These are phyloP conservation scores for Nesogale talazaci DNA, from an alignment of 2,113 vertebrate genomes.

Conservation along the genomic window DNA sequence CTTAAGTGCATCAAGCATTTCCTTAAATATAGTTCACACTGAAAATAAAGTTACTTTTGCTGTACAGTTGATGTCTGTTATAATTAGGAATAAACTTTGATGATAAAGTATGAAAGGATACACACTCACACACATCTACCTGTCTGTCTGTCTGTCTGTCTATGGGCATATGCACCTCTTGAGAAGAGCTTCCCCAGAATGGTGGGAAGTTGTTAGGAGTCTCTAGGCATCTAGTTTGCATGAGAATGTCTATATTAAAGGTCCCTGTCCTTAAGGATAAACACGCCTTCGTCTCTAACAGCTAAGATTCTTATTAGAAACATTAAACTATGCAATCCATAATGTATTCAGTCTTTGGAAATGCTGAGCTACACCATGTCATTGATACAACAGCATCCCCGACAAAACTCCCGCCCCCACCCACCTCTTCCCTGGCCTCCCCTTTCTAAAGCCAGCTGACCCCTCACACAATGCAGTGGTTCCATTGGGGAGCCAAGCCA, in stretches of 20 bases:
- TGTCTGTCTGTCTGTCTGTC: slow-evolving; percentile 55
- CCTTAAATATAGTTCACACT: slow-evolving; percentile 90
- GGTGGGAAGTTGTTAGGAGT: slow-evolving; percentile 66
- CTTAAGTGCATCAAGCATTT: slow-evolving; percentile 90
- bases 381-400: slow-evolving; percentile 75
- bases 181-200: slow-evolving; percentile 27
- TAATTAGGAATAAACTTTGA: slow-evolving; percentile 85
- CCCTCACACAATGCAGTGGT: not conserved
- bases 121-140: slow-evolving; percentile 52
- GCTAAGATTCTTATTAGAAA: slow-evolving; percentile 86
- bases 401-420: slow-evolving; percentile 65
- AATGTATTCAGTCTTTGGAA: slow-evolving; percentile 84
- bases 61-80: slow-evolving; percentile 87
- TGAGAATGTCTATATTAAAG: slow-evolving; percentile 81
- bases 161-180: slow-evolving; percentile 21
- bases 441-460: slow-evolving; percentile 22
- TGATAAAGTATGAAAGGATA: slow-evolving; percentile 78
- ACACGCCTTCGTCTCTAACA: slow-evolving; percentile 80
- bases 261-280: slow-evolving; percentile 81
- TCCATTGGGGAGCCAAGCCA: slow-evolving; percentile 53
- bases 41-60: slow-evolving; percentile 89
- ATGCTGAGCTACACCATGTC: slow-evolving; percentile 82
- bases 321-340: slow-evolving; percentile 84
- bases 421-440: slow-evolving; percentile 63
- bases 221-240: slow-evolving; percentile 77